Evolutionary conservation across 1,140 invertebrate genomes (phyloP), one percentile per base, ranked within the genome.

Genomic region (Apis laboriosa): DNA sequence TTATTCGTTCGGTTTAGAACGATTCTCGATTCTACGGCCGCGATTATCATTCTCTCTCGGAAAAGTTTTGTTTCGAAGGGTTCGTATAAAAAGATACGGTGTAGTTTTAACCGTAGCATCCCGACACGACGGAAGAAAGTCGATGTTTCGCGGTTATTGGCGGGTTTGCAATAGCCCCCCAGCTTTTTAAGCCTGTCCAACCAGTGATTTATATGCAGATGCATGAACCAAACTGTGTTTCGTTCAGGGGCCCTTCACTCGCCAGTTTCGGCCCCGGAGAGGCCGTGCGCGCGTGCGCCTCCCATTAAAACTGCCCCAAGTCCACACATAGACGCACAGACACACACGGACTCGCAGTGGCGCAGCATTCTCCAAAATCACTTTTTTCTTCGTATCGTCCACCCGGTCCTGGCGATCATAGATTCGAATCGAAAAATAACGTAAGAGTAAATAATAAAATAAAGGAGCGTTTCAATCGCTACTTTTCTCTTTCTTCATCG

Each of bases 141-240:
- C 80, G 79, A 88, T 88, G 77, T 89, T 86, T 77, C 88, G 83
- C 78, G 77, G 68, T 89, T 89, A 89, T 89, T 89, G 88, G 88
- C 84, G 83, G 81, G 76, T 80, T 76, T 56, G 86, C 81, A 73
- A 88, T 84, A 85, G 87, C 87, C 83, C 34, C 70, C 83, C 72
- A 86, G 83, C 77, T 86, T 86, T 79, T 88, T 87, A 84, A 85
- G 85, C 49, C 87, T 87, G 88, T 89, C 87, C 89, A 83, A 63
- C 83, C 88, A 84, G 90, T 92, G 92, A 92, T 92, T 92, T 92
- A 92, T 92, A 92, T 92, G 91, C 90, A 92, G 91, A 92, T 91
- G 85, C 83, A 80, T 77, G 88, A 77, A 88, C 87, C 89, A 72
- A 90, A 90, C 85, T 83, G 80, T 71, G 82, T 90, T 89, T 86